Evolutionary conservation across 2,113 vertebrate species (phyloP).

Genomic region (Megatriorchis doriae): DNA sequence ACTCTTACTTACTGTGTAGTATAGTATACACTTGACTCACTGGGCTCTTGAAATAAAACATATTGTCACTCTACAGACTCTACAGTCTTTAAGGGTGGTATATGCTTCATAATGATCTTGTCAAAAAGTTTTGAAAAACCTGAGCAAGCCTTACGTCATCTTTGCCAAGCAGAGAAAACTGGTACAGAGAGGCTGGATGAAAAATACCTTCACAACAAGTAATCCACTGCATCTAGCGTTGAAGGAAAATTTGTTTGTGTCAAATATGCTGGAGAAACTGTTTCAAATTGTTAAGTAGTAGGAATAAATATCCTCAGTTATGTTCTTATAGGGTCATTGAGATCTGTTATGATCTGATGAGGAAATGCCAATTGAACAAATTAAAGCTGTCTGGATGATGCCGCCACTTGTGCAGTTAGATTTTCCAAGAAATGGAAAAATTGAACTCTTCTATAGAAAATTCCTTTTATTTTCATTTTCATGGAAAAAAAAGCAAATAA

Average conservation of each 20-base stretch:
- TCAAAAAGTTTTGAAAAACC: background rate
- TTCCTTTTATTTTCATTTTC: constrained; percentile 3
- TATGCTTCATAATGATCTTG: background rate
- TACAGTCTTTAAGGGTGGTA: background rate
- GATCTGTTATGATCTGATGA: background rate
- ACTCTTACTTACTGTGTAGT: background rate
- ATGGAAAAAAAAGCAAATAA: background rate
- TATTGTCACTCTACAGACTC: background rate
- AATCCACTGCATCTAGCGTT: background rate
- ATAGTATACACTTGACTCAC: background rate
- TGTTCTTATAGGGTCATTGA: background rate
- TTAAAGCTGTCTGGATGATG: background rate
- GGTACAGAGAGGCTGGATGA: background rate
- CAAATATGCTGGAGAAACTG: background rate
- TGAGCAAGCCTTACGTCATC: background rate
- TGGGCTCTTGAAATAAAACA: background rate
- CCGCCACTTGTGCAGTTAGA: background rate
- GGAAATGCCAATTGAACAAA: background rate
- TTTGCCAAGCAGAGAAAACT: background rate
- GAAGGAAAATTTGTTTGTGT: background rate
- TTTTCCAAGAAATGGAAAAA: background rate
- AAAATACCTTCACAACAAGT: background rate
- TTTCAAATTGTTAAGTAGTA: background rate
- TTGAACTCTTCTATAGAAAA: background rate
- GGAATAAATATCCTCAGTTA: background rate